Evolutionary conservation across 1,140 invertebrate species (phyloP), one percentile per base, ranked within the genome.

Genomic region (Tachypleus tridentatus): DNA sequence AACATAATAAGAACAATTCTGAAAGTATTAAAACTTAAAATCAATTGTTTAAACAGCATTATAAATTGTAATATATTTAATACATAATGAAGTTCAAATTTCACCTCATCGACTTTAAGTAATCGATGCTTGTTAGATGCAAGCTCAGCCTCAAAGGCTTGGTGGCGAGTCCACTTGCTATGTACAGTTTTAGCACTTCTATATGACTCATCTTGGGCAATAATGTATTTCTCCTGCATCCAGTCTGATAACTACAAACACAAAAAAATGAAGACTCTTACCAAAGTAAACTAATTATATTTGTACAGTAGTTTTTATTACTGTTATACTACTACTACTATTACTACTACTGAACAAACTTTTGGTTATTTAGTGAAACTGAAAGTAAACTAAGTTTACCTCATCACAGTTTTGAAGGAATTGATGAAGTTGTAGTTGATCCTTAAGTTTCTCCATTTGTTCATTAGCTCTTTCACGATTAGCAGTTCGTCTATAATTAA

Each of bases 91-190:
- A 64, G 61, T 51, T 67, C 11, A 52, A 58, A 67, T 47, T 59
- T 62, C 62, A 76, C 80, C 75, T 91, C 85, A 76, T 93, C 87
- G 49, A 98, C 83, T 69, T 93, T 88, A 61, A 88, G 84, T 2
- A 99, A 79, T 64, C 96, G 84, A 76, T 98, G 94, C 78, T 99
- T 99, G 77, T 99, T 99, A 50, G 97, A 92, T 0, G 89, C 92
- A 70, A 99, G 96, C 80, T 99, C 97, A 0, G 95, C 93, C 78
- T 98, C 96, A 79, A 99, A 99, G 0, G 97, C 97, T 78, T 99
- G 94, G 80, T 99, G 97, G 53, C 97, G 82, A 4, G 96, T 97
- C 90, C 97, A 99, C 77, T 99, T 99, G 71, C 93, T 97, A 76
- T 99, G 97, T 10, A 99, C 91, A 5, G 97, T 99, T 78, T 99